Evolutionary conservation across 2,888 invertebrate genomes (phyloP).

Genomic region (Synergus itoensis): DNA sequence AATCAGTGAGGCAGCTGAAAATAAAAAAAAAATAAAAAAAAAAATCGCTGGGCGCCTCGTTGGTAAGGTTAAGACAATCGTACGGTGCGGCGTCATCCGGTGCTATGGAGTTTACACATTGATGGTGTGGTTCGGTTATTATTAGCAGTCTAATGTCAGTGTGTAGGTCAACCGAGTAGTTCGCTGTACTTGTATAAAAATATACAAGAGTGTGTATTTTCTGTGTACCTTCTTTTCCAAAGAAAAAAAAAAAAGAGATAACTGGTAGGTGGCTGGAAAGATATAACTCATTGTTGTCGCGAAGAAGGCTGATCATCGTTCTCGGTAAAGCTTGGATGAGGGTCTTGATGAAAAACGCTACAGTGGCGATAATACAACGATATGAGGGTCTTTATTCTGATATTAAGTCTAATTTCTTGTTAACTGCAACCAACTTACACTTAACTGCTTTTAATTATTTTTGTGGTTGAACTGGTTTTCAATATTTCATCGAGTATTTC

Average conservation of each 20-base stretch:
- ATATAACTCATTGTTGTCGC: conserved; percentile 31
- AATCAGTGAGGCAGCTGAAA: conserved; percentile 11
- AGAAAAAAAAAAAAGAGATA: neutral
- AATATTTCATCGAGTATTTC: conserved; percentile 20
- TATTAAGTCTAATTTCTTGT: conserved; percentile 29
- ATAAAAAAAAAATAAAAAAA: conserved; percentile 13
- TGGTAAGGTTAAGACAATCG: conserved; percentile 15
- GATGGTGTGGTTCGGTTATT: conserved; percentile 59
- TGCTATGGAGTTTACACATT: conserved; percentile 42
- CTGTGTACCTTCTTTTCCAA: neutral
- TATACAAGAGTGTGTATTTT: conserved; percentile 42
- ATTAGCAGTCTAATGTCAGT: conserved; percentile 66
- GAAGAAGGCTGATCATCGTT: conserved; percentile 17
- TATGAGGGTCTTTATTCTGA: conserved; percentile 33
- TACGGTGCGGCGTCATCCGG: conserved; percentile 51
- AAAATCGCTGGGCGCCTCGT: neutral
- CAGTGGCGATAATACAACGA: conserved; percentile 30
- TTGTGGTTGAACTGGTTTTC: conserved; percentile 14
- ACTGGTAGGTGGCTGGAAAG: conserved; percentile 15
- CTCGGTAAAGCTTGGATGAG: conserved; percentile 25
- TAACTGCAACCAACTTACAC: conserved; percentile 13
- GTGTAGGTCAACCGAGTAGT: conserved; percentile 65
- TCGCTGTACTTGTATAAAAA: conserved; percentile 54
- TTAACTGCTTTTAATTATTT: conserved; percentile 25
- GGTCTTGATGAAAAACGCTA: conserved; percentile 13